Base-by-base conservation (phyloP, 2,113 vertebrate species). In the Genyomyrus donnyi region DNA sequence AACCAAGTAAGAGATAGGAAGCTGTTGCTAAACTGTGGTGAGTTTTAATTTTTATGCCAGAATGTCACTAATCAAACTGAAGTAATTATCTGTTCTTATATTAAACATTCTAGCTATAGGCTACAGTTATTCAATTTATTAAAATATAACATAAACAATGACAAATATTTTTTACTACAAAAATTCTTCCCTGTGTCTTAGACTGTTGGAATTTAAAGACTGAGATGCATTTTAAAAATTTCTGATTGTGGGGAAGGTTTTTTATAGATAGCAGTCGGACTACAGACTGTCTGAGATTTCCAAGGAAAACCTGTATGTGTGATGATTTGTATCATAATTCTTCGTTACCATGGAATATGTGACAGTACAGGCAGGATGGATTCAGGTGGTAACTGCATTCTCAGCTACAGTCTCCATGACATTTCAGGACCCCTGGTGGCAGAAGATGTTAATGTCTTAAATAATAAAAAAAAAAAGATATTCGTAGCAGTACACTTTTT, bases 391-490 rank as follows among this genome's bases (percentile, higher is more conserved):
- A 49, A 46, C 50, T 62, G 49, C 39, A 85, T 58, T 84, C 15
- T 84, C 10, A 42, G 48, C 46, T 19, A 0, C 5, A 31, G 10
- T 56, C 21, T 45, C 87, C 56, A 35, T 83, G 31, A 58, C 31
- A 21, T 53, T 31, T 83, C 21, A 39, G 31, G 80, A 56, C 89
- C 80, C 53, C 89, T 62, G 39, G 89, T 85, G 89, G 89, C 39
- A 80, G 49, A 84, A 50, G 39, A 42, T 17, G 27, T 19, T 13
- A 35, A 62, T 31, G 50, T 7, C 80, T 45, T 45, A 45, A 50
- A 35, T 5, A 35, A 56, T 21, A 39, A 31, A 48, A 39, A 35
- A 31, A 42, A 58, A 66, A 8, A 56, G 5, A 46, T 48, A 58
- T 31, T 77, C 24, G 15, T 24, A 56, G 42, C 50, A 46, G 15